Evolutionary conservation across 2,888 invertebrate species (phyloP).

Genomic region (Drosophila acutilabella): DNA sequence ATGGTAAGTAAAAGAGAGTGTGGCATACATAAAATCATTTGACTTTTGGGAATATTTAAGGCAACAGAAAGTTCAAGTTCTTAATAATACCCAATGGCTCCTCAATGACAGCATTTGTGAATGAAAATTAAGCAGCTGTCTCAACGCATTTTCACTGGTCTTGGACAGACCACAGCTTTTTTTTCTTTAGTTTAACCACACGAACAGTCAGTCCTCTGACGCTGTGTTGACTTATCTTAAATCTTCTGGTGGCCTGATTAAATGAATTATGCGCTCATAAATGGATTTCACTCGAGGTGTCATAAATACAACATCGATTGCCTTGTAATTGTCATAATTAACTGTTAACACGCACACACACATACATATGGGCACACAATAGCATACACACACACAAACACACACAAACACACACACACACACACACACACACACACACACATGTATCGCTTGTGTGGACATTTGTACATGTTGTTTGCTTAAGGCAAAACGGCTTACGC

Average conservation of each 20-base stretch:
- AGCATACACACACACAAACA: neutral
- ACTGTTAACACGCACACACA: conserved; percentile 29
- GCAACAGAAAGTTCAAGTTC: conserved; percentile 32
- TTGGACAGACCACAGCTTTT: neutral
- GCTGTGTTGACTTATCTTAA: conserved; percentile 30
- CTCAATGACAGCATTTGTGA: neutral
- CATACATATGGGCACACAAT: neutral
- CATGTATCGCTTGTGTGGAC: neutral
- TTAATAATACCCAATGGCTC: conserved; percentile 31
- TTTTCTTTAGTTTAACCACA: neutral
- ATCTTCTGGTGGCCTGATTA: conserved; percentile 37
- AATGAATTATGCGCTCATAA: conserved; percentile 60
- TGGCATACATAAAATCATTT: conserved; percentile 31
- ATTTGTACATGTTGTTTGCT: conserved; percentile 30
- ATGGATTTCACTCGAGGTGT: conserved; percentile 46
- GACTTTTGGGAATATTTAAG: conserved; percentile 39
- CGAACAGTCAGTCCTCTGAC: conserved; percentile 2
- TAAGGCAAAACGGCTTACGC: conserved; percentile 45
- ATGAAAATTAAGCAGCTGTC: neutral
- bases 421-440: neutral
- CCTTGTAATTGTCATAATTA: conserved; percentile 63
- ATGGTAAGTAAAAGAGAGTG: neutral
- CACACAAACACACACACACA: conserved; percentile 8
- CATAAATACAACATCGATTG: conserved; percentile 61
- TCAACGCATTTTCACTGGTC: neutral